These are phyloP conservation scores for Heliconius nattereri DNA, from an alignment of 1,140 invertebrate species.

Conservation along the genomic window DNA sequence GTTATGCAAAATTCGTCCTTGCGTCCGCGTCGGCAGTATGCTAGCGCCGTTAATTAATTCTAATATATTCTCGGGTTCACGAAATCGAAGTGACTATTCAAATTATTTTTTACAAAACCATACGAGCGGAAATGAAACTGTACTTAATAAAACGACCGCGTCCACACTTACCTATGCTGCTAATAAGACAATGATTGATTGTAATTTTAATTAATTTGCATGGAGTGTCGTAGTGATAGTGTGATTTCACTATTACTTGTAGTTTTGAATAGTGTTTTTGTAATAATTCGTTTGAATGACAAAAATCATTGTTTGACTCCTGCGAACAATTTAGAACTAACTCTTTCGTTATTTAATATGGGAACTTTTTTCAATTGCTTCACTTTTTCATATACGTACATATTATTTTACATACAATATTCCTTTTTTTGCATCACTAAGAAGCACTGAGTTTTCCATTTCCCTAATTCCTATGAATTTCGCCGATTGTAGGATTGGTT, in stretches of 20 bases:
- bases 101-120: constrained; percentile 63
- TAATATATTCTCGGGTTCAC: constrained; percentile 64
- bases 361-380: neutral
- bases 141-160: constrained; percentile 15
- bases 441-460: neutral
- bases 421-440: too few relatives aligned
- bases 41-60: constrained; percentile 63
- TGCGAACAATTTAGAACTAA: neutral
- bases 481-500: too few relatives aligned
- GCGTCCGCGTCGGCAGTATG: constrained; percentile 38
- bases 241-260: constrained; percentile 7
- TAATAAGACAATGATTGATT: constrained; percentile 12
- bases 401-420: too few relatives aligned
- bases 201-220: neutral
- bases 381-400: neutral
- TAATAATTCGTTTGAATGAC: neutral
- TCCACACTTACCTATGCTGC: neutral
- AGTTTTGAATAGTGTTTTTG: neutral
- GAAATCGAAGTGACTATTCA: constrained; percentile 57
- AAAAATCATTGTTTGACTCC: neutral
- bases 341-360: too few relatives aligned
- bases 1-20: constrained; percentile 73
- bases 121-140: constrained; percentile 58
- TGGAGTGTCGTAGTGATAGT: neutral
- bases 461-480: too few relatives aligned